These are phyloP conservation scores for Lottia gigantea DNA, from an alignment of 2,888 invertebrate genomes.

Conservation along the genomic window DNA sequence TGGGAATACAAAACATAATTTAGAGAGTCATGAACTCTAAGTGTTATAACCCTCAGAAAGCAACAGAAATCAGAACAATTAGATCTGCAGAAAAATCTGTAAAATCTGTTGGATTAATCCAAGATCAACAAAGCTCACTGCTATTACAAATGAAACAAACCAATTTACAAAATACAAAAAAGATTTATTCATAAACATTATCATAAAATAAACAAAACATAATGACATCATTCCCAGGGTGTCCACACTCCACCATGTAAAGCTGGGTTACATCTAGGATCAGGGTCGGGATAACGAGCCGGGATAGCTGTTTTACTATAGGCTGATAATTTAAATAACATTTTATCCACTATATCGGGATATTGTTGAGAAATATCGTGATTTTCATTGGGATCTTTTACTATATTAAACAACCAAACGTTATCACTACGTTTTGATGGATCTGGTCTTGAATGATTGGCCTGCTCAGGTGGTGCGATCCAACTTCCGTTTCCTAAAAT, in stretches of 20 bases:
- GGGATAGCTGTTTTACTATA: constrained; percentile 61
- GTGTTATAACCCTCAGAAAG: no score
- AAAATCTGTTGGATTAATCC: no score
- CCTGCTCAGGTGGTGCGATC: not conserved
- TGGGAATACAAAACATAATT: no score
- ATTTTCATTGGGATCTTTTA: constrained; percentile 56
- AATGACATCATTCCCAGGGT: constrained; percentile 51
- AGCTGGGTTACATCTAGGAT: constrained; percentile 52
- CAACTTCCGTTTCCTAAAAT: constrained; percentile 14
- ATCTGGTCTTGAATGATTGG: not conserved
- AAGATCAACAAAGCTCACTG: no score
- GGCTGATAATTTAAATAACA: constrained; percentile 47
- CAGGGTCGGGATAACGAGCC: constrained; percentile 51
- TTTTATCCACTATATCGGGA: constrained; percentile 45
- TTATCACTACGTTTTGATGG: constrained; percentile 40
- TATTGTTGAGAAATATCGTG: constrained; percentile 47
- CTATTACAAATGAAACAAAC: no score
- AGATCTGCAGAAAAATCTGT: no score
- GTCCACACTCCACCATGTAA: constrained; percentile 62
- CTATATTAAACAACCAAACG: constrained; percentile 63
- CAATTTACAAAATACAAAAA: no score
- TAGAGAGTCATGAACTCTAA: no score
- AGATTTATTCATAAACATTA: no score
- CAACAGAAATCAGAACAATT: no score
- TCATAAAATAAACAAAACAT: not conserved